Evolutionary conservation across 2,113 vertebrate genomes (phyloP).

Genomic region (Merops nubicus): DNA sequence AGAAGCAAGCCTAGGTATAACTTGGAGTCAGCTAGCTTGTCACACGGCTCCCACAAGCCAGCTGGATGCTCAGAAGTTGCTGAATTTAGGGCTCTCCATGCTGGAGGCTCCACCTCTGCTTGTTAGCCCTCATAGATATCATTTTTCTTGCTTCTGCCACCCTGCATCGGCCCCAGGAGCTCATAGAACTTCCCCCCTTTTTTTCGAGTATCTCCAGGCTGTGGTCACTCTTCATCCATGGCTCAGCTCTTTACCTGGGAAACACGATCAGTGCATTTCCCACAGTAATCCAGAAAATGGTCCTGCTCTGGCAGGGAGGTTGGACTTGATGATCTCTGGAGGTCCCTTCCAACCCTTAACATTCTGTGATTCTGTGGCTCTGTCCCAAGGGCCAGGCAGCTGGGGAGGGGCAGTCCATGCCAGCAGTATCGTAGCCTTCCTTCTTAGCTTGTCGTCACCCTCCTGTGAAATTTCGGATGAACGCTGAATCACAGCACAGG

Average conservation of each 20-base stretch:
- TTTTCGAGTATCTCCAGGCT: neutral
- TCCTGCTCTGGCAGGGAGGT: no score
- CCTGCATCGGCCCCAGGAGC: neutral
- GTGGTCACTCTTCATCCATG: neutral
- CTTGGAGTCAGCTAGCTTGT: rapidly evolving
- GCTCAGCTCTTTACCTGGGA: neutral
- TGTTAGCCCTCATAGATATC: rapidly evolving
- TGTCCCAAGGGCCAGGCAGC: neutral
- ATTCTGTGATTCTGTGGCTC: no score
- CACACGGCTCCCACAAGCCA: neutral
- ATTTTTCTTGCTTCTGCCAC: neutral
- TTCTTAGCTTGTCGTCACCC: neutral
- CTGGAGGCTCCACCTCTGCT: neutral
- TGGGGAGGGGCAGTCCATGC: neutral
- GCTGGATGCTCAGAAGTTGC: neutral
- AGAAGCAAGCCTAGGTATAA: neutral
- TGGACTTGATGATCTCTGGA: no score
- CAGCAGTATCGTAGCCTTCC: neutral
- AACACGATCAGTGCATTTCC: neutral
- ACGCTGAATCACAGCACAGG: neutral
- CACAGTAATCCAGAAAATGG: neutral
- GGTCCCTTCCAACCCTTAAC: no score
- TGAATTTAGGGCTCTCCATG: neutral
- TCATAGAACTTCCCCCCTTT: neutral
- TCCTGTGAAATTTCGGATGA: neutral